These are phyloP conservation scores for Metridium senile DNA, from an alignment of 92 coral and sea anemone genomes.

Conservation along the genomic window DNA sequence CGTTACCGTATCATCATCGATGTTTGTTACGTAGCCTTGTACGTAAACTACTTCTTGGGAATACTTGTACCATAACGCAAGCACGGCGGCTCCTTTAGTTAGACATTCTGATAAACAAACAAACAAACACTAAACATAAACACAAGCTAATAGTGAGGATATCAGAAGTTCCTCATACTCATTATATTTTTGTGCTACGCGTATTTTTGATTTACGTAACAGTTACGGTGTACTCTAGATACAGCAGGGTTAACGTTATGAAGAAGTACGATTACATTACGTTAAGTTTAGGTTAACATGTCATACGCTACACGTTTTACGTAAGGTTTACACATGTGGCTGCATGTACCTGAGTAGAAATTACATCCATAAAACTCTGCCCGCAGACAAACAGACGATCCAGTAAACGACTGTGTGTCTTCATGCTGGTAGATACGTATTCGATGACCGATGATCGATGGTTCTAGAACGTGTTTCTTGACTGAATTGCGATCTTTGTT, in stretches of 20 bases:
- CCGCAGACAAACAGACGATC: constrained; percentile 73
- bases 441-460: constrained; percentile 53
- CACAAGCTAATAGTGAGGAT: background rate
- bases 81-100: constrained; percentile 60
- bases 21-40: constrained; percentile 55
- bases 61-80: constrained; percentile 69
- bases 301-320: too few relatives aligned
- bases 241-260: too few relatives aligned
- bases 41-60: constrained; percentile 36
- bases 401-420: constrained; percentile 44
- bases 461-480: constrained; percentile 52
- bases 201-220: too few relatives aligned
- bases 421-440: constrained; percentile 53
- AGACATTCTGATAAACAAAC: constrained; percentile 49
- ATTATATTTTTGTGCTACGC: too few relatives aligned
- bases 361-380: constrained; percentile 73
- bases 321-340: background rate
- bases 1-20: constrained; percentile 48
- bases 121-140: background rate
- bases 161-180: background rate
- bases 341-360: constrained; percentile 49
- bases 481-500: constrained; percentile 68
- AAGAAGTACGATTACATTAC: too few relatives aligned
- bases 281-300: too few relatives aligned
- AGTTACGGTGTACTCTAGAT: too few relatives aligned